A percentile compares a stretch with the other conserved stretches of the same genome.
Evolutionary conservation across 1,140 invertebrate genomes (phyloP).

Genomic region (Zaprionus gabonicus): DNA sequence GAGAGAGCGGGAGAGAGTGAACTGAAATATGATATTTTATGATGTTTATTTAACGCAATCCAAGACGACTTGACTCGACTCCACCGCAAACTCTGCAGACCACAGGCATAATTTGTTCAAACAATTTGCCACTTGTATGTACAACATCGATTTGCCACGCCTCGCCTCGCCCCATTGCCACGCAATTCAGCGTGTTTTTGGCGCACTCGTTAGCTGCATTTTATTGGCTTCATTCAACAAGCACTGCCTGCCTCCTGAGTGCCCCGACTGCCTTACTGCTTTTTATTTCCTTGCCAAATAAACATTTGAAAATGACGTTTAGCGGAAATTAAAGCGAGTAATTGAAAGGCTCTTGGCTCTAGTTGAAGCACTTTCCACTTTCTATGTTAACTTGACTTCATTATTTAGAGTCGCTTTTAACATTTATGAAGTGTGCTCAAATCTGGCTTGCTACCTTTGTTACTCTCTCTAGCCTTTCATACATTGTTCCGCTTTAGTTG

Average conservation of each 20-base stretch:
- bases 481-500: slow-evolving; percentile 18
- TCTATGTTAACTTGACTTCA: background rate
- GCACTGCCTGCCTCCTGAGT: no score
- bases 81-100: background rate
- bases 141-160: slow-evolving; percentile 3
- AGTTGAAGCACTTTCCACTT: background rate
- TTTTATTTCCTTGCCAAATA: background rate
- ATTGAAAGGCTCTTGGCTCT: background rate
- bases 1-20: slow-evolving; percentile 37
- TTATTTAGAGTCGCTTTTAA: slow-evolving; percentile 4
- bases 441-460: background rate
- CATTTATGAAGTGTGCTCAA: background rate
- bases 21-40: slow-evolving; percentile 75
- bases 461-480: background rate
- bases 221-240: background rate
- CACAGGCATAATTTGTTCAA: background rate
- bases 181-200: background rate
- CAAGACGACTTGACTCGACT: background rate
- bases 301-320: background rate
- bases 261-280: background rate
- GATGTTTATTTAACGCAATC: slow-evolving; percentile 63
- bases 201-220: slow-evolving; percentile 6
- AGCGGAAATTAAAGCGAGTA: slow-evolving; percentile 4
- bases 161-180: background rate
- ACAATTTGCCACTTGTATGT: slow-evolving; percentile 7